Base-by-base conservation (phyloP, 2,797 vertebrate genomes). In the Podargus strigoides region DNA sequence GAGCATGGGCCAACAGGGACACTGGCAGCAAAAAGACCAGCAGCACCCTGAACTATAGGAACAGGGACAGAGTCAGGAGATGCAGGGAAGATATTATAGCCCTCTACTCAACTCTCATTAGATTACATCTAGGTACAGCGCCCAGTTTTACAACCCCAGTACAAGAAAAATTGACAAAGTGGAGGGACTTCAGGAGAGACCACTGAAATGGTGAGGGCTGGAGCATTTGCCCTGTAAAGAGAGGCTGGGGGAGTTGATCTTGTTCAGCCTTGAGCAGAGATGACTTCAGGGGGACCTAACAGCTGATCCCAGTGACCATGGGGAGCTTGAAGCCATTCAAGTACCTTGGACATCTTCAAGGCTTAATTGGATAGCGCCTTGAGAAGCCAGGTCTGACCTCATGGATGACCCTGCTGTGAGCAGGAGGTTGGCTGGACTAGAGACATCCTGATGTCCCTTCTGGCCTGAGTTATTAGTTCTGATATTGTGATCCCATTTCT, bases 171-270 rank as follows among this genome's bases (percentile, higher is more conserved):
- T 39, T 53, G 15, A 34, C 27, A 55, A 55, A 62, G 10, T 24
- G 11, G 28, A 28, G 7, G 9, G 21, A 53, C 22, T 49, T 82
- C 36, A 69, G 36, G 41, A 60, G 26, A 68, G 15, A 16, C 19
- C 27, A 24, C 49, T 22, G 9, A 68, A 27, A 53, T 1, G 2
- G 6, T 23, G 26, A 4, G 20, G 14, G 4, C 9, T 66, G 62
- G 19, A 82, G 11, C 3, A 11, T 0, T 1, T 63, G 16, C 24
- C 3, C 19, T 47, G 5, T 59, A n/a, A 75, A 49, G 32, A 90
- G 19, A 55, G 5, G 4, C 15, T 56, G 28, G 3, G 27, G 3
- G 3, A 55, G 14, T 4, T n/a, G 17, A 58, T 2, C 2, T 76
- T 36, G 11, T 56, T 69, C 62, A 52, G 17, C 8, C 15, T 58